These are phyloP conservation scores for Pandemis corylana DNA, from an alignment of 2,888 invertebrate genomes.

Conservation along the genomic window DNA sequence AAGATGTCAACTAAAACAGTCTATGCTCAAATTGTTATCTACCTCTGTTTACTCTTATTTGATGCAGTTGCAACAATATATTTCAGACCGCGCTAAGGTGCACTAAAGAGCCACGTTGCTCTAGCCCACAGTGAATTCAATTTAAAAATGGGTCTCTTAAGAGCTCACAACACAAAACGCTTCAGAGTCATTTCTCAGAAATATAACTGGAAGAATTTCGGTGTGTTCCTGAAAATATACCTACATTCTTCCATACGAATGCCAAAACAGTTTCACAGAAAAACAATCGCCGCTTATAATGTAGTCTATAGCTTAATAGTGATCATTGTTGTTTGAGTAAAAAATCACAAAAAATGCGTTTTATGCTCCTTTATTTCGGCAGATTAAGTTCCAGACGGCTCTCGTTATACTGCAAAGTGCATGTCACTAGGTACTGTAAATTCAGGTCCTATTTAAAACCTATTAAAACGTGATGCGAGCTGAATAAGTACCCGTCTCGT, in stretches of 20 bases:
- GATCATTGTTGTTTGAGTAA: not conserved
- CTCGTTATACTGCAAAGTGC: not conserved
- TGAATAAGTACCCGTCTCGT: constrained; percentile 14
- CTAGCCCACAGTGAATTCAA: constrained; percentile 27
- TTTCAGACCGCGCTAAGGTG: constrained; percentile 34
- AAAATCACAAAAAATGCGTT: no score
- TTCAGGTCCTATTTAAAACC: not conserved
- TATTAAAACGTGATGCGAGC: not conserved
- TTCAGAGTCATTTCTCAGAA: constrained; percentile 17
- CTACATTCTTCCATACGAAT: not conserved
- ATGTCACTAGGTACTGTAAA: not conserved
- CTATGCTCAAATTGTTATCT: not conserved
- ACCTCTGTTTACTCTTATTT: constrained; percentile 19
- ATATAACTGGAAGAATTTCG: constrained; percentile 2
- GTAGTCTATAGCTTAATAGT: no score
- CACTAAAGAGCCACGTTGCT: constrained; percentile 29
- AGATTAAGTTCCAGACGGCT: no score
- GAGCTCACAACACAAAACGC: constrained; percentile 26
- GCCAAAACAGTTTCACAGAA: not conserved
- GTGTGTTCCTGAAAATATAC: not conserved
- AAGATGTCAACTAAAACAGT: not conserved
- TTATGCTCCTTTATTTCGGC: no score
- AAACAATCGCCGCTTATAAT: not conserved
- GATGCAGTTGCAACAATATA: constrained; percentile 22
- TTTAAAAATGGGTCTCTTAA: constrained; percentile 36